Evolutionary conservation across 37 sponge, comb jelly and placozoan genomes (phyloP).

Genomic region (Haliclona indistincta): DNA sequence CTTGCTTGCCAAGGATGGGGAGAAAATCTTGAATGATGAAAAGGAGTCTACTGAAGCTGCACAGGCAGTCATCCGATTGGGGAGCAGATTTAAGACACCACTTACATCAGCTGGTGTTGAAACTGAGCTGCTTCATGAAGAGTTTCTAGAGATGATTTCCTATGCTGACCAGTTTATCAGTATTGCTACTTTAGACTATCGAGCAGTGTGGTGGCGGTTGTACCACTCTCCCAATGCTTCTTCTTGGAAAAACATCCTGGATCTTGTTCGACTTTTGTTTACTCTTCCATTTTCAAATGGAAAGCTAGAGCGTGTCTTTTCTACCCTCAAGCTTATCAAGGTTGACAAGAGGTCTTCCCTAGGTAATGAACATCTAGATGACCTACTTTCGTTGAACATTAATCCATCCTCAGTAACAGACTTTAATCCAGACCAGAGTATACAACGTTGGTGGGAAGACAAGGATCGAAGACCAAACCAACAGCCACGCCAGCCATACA

Average conservation of each 20-base stretch:
- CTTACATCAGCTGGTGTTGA: conserved; percentile 40
- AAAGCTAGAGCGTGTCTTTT: too few species aligned
- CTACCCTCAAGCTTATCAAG: conserved; percentile 40
- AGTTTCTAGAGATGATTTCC: conserved; percentile 35
- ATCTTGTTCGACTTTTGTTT: conserved; percentile 33
- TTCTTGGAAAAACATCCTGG: conserved; percentile 42
- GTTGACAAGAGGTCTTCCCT: conserved; percentile 32
- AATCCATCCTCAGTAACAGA: conserved; percentile 10
- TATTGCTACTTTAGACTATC: too few species aligned
- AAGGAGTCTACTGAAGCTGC: too few species aligned
- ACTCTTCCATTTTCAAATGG: conserved; percentile 59
- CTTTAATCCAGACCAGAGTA: conserved; percentile 23
- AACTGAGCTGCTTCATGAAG: conserved; percentile 7
- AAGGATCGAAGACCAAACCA: conserved; percentile 43
- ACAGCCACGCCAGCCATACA: conserved; percentile 16
- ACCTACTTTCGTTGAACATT: conserved; percentile 29
- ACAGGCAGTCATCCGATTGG: conserved; percentile 35
- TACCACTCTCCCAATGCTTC: conserved; percentile 44
- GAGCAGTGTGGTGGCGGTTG: too few species aligned
- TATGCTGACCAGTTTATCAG: conserved; percentile 34
- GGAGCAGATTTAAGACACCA: conserved; percentile 30
- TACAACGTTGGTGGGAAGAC: conserved; percentile 46
- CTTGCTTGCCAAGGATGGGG: too few species aligned
- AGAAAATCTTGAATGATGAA: too few species aligned
- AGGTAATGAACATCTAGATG: conserved; percentile 16